These are phyloP conservation scores for Ctenomys sociabilis DNA, from an alignment of 2,113 vertebrate genomes.

Conservation along the genomic window DNA sequence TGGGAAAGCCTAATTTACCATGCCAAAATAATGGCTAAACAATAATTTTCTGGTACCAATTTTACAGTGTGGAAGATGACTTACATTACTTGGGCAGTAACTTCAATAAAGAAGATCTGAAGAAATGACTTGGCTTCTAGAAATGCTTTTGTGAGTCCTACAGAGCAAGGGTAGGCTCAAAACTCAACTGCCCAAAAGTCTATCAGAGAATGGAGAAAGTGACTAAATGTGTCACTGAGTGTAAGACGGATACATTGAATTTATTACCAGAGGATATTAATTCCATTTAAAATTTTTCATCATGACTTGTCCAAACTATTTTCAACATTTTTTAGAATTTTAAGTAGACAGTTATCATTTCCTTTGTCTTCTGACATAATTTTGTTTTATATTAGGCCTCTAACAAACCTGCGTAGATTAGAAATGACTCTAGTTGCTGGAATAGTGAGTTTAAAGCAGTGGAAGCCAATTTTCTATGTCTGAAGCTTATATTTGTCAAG, in stretches of 20 bases:
- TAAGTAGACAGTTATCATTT: conserved; percentile 55
- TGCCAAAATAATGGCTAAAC: conserved; percentile 39
- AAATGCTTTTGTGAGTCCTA: neutral
- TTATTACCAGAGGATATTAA: conserved; percentile 27
- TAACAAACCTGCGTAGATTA: neutral
- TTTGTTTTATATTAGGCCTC: neutral
- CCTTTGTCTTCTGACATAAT: neutral
- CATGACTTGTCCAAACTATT: conserved; percentile 37
- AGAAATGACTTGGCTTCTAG: conserved; percentile 22
- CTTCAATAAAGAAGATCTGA: conserved; percentile 60
- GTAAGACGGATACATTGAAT: neutral
- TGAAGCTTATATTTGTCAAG: neutral
- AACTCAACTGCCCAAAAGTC: neutral
- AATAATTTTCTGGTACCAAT: conserved; percentile 51
- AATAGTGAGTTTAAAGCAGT: neutral
- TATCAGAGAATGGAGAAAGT: neutral
- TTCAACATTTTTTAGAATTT: conserved; percentile 60
- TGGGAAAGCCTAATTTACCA: conserved; percentile 37
- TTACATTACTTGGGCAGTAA: conserved; percentile 60
- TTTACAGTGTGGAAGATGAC: conserved; percentile 65
- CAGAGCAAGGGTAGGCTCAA: neutral
- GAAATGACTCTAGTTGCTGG: neutral
- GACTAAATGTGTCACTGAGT: neutral
- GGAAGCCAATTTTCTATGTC: neutral
- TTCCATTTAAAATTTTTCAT: conserved; percentile 54